These are phyloP conservation scores for Yponomeuta cagnagella DNA, from an alignment of 2,888 invertebrate genomes.

Conservation along the genomic window DNA sequence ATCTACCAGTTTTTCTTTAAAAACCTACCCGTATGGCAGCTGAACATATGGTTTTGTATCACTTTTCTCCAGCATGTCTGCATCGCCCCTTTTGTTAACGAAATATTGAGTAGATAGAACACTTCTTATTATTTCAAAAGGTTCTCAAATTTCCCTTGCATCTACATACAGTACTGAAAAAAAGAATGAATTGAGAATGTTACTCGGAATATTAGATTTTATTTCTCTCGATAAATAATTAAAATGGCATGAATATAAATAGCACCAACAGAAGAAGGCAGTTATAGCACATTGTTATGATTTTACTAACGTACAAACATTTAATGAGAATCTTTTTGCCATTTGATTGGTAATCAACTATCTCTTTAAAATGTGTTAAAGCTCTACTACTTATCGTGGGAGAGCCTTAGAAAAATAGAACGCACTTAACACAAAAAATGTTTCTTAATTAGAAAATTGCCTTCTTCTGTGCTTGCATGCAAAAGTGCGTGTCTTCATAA, in stretches of 20 bases:
- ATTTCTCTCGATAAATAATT: background rate
- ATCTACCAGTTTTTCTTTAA: too few species aligned
- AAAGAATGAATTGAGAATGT: background rate
- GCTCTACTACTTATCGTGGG: too few species aligned
- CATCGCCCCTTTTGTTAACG: background rate
- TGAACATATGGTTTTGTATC: background rate
- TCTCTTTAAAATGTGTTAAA: too few species aligned
- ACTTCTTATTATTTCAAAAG: slow-evolving; percentile 21
- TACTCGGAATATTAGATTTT: too few species aligned
- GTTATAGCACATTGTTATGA: background rate
- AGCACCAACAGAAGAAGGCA: background rate
- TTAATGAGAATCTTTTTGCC: too few species aligned
- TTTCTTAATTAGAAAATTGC: too few species aligned
- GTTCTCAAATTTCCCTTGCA: slow-evolving; percentile 43
- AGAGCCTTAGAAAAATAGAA: too few species aligned
- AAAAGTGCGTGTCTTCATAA: slow-evolving; percentile 23
- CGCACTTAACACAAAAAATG: too few species aligned
- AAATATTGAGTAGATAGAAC: slow-evolving; percentile 3
- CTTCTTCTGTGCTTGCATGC: background rate
- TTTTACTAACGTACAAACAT: too few species aligned
- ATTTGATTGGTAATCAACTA: too few species aligned
- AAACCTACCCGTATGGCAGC: slow-evolving; percentile 12
- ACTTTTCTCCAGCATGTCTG: slow-evolving; percentile 7
- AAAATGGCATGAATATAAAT: background rate
- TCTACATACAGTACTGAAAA: background rate